Base-by-base conservation (phyloP, 1,140 invertebrate genomes). In the Armadillidium nasatum region DNA sequence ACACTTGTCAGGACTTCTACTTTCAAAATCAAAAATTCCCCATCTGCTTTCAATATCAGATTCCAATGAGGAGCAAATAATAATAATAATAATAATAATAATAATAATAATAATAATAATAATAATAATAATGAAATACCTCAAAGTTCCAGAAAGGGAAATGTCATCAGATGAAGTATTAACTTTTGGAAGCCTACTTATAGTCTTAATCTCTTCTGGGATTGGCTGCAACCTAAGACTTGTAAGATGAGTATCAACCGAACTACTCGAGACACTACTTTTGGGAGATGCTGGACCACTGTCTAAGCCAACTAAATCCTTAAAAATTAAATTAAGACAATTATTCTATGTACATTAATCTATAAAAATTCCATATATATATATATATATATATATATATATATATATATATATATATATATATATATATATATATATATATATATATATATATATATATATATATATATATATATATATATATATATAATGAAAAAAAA, bases 221-320 rank as follows among this genome's bases (percentile, higher is more conserved):
- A 80, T 80, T 21, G 79, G 79, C 22, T 80, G 79, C 72, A 80
- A 69, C 23, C 79, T 73, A 15, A 78, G 72, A 74, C 77, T 80
- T 9, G 78, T 54, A 21, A 78, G 77, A 67, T 80, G 79, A 10
- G 79, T 75, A 71, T 80, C 79, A 19, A 80, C 79, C 22, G 79
- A 80, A 73, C 79, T 80, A 71, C 79, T 80, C 7, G 79, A 80
- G 9, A 80, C 77, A 74, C 79, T 80, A 60, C 79, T 80, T 75
- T 80, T 80, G n/a, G 79, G 79, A 33, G 79, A 80, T 11, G 79
- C 77, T 13, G 74, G 76, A 33, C 79, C 79, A 71, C 79, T 80
- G 75, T 80, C 79, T 66, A 60, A 7, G 50, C 50, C 50, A 60
- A 60, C 50, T 15, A 19, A 19, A 19, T 60, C 50, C 50, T 60